Conservation (phyloP, 2,113 vertebrate species). For the Enhydra lutris region DNA sequence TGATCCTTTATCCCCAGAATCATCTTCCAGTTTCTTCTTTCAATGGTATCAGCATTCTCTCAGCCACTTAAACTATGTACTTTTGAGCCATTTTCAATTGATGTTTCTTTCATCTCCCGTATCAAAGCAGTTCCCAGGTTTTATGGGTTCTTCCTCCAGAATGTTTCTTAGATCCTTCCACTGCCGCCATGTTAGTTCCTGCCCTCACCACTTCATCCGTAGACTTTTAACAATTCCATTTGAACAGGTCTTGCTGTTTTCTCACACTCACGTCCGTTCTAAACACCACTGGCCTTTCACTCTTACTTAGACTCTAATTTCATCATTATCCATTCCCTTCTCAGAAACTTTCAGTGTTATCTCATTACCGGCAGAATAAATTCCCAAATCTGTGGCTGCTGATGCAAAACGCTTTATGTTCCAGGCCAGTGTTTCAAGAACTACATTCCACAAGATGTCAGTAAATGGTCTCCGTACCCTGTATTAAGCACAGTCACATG, state of each 20-base stretch:
- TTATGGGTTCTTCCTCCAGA: background rate
- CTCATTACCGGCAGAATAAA: background rate
- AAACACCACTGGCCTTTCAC: background rate
- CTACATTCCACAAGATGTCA: background rate
- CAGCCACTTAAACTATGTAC: background rate
- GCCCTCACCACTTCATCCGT: background rate
- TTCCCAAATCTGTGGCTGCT: background rate
- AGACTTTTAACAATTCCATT: background rate
- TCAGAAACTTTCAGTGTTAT: constrained; percentile 18
- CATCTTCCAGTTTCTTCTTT: background rate
- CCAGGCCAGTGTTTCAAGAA: background rate
- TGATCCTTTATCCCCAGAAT: background rate
- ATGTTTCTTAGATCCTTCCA: background rate
- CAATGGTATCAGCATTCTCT: background rate
- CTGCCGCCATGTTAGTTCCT: background rate
- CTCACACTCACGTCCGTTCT: background rate
- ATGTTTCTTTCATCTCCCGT: background rate
- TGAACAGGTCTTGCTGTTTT: background rate
- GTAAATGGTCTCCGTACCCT: background rate
- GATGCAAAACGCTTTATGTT: constrained; percentile 17
- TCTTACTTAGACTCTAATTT: background rate
- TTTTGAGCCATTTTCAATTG: constrained; percentile 6
- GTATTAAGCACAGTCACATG: background rate
- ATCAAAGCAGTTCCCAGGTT: constrained; percentile 9
- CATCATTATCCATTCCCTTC: background rate